Conservation (phyloP, 2,113 vertebrate genomes). For the Castor canadensis region DNA sequence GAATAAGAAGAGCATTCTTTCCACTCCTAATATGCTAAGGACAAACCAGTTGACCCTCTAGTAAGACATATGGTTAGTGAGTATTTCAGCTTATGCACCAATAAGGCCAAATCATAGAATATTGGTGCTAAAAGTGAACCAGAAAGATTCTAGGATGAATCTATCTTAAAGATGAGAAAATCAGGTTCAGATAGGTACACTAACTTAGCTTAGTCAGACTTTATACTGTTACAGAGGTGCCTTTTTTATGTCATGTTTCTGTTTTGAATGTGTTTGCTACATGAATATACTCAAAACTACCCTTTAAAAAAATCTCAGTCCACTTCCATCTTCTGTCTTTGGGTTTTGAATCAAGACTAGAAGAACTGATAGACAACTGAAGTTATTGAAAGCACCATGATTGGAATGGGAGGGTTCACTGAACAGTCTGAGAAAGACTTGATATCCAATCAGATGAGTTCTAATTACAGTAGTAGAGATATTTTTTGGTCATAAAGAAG, state of each 20-base stretch:
- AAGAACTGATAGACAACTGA: neutral
- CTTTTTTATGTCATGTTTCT: neutral
- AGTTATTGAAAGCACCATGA: neutral
- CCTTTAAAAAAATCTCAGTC: conserved; percentile 3
- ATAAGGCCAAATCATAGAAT: neutral
- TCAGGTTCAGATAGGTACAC: neutral
- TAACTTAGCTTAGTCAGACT: neutral
- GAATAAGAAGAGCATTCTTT: neutral
- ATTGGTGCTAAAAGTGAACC: neutral
- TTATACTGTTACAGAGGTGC: neutral
- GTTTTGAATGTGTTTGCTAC: conserved; percentile 3
- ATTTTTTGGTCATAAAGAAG: conserved; percentile 37
- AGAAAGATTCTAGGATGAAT: conserved; percentile 18
- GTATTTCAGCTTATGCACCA: neutral
- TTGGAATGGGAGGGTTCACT: neutral
- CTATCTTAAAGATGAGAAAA: neutral
- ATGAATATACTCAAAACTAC: neutral
- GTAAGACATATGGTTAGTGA: neutral
- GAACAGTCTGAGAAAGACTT: conserved; percentile 1
- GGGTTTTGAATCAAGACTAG: conserved; percentile 3
- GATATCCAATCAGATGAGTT: neutral
- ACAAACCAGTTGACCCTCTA: neutral
- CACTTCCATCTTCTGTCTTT: conserved; percentile 25
- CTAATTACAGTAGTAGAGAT: neutral
- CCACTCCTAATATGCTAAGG: neutral